Evolutionary conservation across 2,888 invertebrate genomes (phyloP).

Genomic region (Euclidia mi): DNA sequence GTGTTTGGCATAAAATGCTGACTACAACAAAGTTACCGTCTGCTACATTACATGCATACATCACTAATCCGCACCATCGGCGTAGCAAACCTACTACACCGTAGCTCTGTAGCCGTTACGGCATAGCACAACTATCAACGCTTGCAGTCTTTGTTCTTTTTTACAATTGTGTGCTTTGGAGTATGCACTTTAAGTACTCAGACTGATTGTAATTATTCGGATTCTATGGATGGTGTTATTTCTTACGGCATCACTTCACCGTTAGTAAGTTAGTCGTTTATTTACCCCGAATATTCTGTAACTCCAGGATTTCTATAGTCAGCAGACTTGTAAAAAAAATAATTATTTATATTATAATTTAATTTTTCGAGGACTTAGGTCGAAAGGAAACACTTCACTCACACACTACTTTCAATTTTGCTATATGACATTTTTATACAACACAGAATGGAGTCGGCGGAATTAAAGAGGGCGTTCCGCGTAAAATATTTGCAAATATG

Average conservation of each 20-base stretch:
- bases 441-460: constrained; percentile 31
- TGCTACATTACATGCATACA: constrained; percentile 18
- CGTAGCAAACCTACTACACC: neutral
- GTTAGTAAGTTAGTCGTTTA: too few relatives aligned
- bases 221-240: too few relatives aligned
- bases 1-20: too few relatives aligned
- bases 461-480: constrained; percentile 59
- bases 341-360: too few relatives aligned
- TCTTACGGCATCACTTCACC: too few relatives aligned
- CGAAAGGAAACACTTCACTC: neutral
- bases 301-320: too few relatives aligned
- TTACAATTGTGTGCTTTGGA: too few relatives aligned
- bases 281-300: too few relatives aligned
- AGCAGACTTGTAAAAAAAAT: too few relatives aligned
- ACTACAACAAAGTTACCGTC: neutral
- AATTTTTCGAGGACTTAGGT: too few relatives aligned
- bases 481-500: constrained; percentile 58
- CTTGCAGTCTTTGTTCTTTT: constrained; percentile 34
- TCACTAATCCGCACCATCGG: neutral
- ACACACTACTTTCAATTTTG: constrained; percentile 35
- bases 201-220: too few relatives aligned
- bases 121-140: constrained; percentile 14
- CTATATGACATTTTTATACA: constrained; percentile 32
- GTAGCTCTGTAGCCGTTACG: constrained; percentile 21
- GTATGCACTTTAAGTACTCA: too few relatives aligned